phyloP scores from a whole-genome alignment of 2,113 vertebrate genomes.

The Steatornis caripensis region DNA sequence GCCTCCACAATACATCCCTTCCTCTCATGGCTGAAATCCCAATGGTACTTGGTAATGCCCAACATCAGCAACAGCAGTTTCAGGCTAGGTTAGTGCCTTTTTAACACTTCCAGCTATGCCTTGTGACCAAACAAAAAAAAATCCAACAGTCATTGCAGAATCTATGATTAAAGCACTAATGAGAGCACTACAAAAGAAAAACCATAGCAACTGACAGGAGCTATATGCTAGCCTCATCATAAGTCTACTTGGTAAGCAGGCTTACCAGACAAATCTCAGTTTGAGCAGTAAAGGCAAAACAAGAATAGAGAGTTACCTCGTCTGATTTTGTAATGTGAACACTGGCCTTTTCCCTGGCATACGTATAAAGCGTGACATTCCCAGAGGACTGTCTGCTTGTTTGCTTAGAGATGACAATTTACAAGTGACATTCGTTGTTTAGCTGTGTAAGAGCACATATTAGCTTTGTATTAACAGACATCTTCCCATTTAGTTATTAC shows the following conservation, averaged over 20 bases:
- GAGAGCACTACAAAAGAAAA: background rate
- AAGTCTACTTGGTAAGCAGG: background rate
- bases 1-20: background rate
- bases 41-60: background rate
- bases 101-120: background rate
- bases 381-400: background rate
- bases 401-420: background rate
- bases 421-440: background rate
- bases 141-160: background rate
- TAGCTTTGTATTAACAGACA: background rate
- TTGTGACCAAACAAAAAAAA: background rate
- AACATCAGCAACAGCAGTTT: background rate
- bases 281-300: background rate
- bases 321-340: background rate
- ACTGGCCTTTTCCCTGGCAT: background rate
- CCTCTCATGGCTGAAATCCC: background rate
- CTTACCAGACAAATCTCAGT: background rate
- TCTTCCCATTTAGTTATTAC: background rate
- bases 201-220: background rate
- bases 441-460: background rate
- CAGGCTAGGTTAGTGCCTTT: background rate
- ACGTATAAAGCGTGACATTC: background rate
- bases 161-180: background rate
- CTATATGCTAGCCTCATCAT: background rate
- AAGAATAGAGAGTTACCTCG: background rate